phyloP scores from a whole-genome alignment of 2,113 vertebrate genomes.

The Myodes glareolus region DNA sequence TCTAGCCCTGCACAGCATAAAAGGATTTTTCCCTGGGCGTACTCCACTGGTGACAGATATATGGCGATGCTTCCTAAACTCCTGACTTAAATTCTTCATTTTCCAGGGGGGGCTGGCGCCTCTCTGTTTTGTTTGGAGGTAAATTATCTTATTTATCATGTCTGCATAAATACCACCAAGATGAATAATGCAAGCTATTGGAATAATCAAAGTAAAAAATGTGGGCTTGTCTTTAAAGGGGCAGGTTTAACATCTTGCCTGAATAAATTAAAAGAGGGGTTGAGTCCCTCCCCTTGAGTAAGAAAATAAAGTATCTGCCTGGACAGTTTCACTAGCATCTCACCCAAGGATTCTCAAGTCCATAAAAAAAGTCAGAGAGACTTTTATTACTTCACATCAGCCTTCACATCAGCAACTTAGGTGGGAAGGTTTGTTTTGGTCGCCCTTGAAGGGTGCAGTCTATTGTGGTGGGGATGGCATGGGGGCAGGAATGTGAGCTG shows the following conservation, averaged over 20 bases:
- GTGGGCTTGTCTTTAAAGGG: conserved; percentile 70
- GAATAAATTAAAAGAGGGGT: conserved; percentile 66
- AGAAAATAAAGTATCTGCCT: conserved; percentile 47
- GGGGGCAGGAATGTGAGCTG: not conserved
- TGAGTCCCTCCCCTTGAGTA: conserved; percentile 42
- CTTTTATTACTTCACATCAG: not conserved
- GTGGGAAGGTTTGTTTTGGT: not conserved
- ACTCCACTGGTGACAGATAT: conserved; percentile 77
- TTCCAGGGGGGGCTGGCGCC: conserved; percentile 59
- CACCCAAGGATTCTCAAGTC: conserved; percentile 11
- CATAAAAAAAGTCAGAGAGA: conserved; percentile 22
- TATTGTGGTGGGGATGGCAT: not conserved
- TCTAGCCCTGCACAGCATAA: conserved; percentile 62
- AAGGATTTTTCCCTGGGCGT: conserved; percentile 74
- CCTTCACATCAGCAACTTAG: not conserved
- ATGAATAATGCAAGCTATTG: conserved; percentile 81
- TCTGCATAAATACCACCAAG: conserved; percentile 77
- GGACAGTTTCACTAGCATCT: conserved; percentile 27
- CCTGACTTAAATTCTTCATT: conserved; percentile 80
- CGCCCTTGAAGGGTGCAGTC: not conserved
- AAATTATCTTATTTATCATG: conserved; percentile 85
- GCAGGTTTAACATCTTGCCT: conserved; percentile 71
- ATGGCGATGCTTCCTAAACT: conserved; percentile 73
- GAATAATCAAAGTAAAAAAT: conserved; percentile 79
- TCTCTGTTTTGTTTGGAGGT: conserved; percentile 82